Conservation (phyloP, 2,113 vertebrate species). For the Aspidoscelis tigris region DNA sequence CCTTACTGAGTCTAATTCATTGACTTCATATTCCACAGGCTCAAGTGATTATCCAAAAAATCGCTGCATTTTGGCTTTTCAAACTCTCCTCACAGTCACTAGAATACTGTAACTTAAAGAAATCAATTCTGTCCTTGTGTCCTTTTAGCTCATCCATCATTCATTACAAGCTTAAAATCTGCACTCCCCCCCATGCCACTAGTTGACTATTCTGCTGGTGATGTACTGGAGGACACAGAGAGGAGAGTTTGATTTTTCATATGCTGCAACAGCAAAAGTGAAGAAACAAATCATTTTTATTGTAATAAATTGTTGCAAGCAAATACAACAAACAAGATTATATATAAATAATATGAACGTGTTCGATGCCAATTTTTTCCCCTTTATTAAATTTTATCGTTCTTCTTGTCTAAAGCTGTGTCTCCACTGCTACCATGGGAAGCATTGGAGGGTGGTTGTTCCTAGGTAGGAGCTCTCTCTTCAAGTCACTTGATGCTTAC, state of each 20-base stretch:
- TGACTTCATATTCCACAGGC: neutral
- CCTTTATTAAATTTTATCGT: no score
- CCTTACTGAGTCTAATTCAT: neutral
- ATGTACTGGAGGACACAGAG: neutral
- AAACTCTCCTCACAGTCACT: neutral
- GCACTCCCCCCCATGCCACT: neutral
- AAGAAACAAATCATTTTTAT: constrained; percentile 35
- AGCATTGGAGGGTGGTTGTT: no score
- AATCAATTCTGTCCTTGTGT: constrained; percentile 18
- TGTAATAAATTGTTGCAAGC: neutral
- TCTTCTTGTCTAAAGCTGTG: no score
- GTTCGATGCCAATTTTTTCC: neutral
- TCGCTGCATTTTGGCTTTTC: neutral
- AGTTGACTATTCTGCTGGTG: constrained; percentile 16
- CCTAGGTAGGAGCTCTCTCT: no score
- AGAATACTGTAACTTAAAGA: constrained; percentile 2
- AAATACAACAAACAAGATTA: neutral
- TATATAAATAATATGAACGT: neutral
- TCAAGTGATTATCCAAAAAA: neutral
- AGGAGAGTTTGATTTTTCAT: constrained; percentile 15
- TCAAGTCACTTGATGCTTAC: no score
- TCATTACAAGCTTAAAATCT: constrained; percentile 28
- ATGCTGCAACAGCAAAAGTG: constrained; percentile 3
- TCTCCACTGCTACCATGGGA: no score
- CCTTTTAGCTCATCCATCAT: constrained; percentile 33